These are phyloP conservation scores for Zophobas morio DNA, from an alignment of 1,140 invertebrate species.

Conservation along the genomic window DNA sequence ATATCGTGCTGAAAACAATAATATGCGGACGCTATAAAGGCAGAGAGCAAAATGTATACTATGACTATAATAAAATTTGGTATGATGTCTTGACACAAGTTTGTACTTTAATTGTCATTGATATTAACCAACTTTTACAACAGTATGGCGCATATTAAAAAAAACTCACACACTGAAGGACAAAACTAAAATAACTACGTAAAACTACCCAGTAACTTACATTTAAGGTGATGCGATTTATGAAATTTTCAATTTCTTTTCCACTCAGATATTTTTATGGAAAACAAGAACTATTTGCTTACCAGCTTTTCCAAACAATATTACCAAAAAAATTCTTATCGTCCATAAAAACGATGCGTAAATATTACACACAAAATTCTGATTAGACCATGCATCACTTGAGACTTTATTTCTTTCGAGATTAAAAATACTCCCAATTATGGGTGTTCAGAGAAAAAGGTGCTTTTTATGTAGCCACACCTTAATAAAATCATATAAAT, in stretches of 20 bases:
- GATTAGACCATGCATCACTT: neutral
- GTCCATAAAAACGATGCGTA: neutral
- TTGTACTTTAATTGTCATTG: constrained; percentile 21
- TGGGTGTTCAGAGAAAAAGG: neutral
- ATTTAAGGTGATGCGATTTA: neutral
- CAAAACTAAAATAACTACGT: neutral
- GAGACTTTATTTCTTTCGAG: neutral
- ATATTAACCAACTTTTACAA: neutral
- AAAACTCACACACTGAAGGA: constrained; percentile 19
- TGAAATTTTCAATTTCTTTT: constrained; percentile 22
- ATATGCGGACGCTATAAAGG: neutral
- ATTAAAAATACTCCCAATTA: neutral
- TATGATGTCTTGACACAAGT: constrained; percentile 12
- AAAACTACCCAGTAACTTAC: constrained; percentile 24
- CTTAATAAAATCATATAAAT: too few species aligned
- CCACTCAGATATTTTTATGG: constrained; percentile 13
- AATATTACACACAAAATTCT: neutral
- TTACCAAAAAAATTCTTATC: neutral
- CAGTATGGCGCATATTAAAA: constrained; percentile 8
- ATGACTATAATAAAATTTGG: constrained; percentile 27
- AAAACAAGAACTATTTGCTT: neutral
- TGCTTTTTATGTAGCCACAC: too few species aligned
- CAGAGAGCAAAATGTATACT: constrained; percentile 21
- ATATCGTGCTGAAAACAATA: neutral
- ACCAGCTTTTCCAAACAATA: too few species aligned